Base-by-base conservation (phyloP, 2,888 invertebrate genomes). In the Cosmopolites sordidus region DNA sequence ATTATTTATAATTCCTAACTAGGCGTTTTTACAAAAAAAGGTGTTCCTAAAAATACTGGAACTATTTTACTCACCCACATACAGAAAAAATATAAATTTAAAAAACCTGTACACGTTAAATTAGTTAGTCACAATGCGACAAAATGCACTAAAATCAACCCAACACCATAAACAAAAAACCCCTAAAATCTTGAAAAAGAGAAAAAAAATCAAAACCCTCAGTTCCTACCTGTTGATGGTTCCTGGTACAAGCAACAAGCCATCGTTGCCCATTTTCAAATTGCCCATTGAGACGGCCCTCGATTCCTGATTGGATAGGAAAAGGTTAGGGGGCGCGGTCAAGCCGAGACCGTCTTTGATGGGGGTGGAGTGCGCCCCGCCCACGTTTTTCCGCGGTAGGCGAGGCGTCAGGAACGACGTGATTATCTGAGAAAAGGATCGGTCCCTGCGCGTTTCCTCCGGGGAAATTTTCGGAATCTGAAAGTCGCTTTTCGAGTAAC, bases 351-450 rank as follows among this genome's bases (percentile, higher is more conserved):
- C 43, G 27, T 43, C 60, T 56, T 53, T 48, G n/a, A 56, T 62
- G 6, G 68, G 67, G 1, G 68, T 67, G 18, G 67, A 68, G 16
- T 65, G 64, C 47, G 62, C 60, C 17, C 9, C 9, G 11, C 42
- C 49, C 29, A 50, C 46, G 11, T 47, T 37, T 29, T 67, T 66
- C 12, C 82, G 67, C 66, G 78, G 76, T 50, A 80, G 78, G 39
- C 80, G 74, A 44, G 83, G 83, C 52, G 83, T 82, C 58, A 82
- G 69, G 64, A 82, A 82, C 55, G 77, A 78, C 69, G 81, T 79
- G 55, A 82, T 65, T 64, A 78, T 67, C 48, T 72, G 70, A 1
- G 70, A 66, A 54, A 66, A 65, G 5, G 60, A 56, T 14, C 60
- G 59, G n/a, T 64, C 60, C n/a, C 54, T 16, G 4, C 60, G 59